Conservation (phyloP, 2,113 vertebrate species). For the Hippocampus guttulatus region DNA sequence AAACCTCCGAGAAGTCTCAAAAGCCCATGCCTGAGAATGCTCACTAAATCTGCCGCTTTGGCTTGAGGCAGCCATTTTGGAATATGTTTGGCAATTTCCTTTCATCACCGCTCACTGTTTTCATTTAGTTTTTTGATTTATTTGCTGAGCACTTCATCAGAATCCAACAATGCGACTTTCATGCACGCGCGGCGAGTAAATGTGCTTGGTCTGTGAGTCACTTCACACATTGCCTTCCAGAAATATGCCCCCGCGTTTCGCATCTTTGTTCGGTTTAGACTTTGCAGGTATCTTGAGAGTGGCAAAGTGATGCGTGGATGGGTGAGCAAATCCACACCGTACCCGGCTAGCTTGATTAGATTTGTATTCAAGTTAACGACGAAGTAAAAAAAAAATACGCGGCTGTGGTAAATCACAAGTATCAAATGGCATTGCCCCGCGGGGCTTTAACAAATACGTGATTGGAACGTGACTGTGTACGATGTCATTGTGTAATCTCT, state of each 20-base stretch:
- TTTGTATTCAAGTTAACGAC: neutral
- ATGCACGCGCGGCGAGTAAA: neutral
- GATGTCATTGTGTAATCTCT: slow-evolving; percentile 52
- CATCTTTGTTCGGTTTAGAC: neutral
- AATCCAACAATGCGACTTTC: neutral
- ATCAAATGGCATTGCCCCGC: slow-evolving; percentile 19
- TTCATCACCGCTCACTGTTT: neutral
- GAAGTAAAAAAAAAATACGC: neutral
- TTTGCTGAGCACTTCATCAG: neutral
- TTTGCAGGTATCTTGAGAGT: neutral
- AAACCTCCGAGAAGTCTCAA: neutral
- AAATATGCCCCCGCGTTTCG: slow-evolving; percentile 1
- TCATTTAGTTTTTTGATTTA: neutral
- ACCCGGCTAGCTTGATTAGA: neutral
- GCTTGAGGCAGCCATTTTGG: neutral
- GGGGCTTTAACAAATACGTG: slow-evolving; percentile 34
- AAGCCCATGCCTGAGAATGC: neutral
- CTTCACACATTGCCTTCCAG: neutral
- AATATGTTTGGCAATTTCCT: neutral
- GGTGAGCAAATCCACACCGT: neutral
- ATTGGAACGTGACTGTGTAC: slow-evolving; percentile 37
- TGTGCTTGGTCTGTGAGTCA: neutral
- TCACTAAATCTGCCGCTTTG: neutral
- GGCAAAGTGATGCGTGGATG: neutral
- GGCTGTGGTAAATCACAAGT: slow-evolving; percentile 3